Conservation (phyloP, 2,797 vertebrate genomes). For the Tadarida brasiliensis region DNA sequence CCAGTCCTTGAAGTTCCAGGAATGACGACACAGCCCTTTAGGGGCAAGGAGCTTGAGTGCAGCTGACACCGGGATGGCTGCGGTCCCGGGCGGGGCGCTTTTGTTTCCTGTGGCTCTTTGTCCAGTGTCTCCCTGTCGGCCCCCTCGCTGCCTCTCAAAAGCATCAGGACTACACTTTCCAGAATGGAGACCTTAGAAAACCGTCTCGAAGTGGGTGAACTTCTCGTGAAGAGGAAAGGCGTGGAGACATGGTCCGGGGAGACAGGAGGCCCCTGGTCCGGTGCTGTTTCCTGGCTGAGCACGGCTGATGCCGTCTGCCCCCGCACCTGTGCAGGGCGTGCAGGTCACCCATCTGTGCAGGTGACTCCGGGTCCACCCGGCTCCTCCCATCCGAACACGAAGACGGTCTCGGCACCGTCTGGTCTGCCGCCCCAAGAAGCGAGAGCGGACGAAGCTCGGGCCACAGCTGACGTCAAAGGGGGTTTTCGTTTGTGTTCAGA, state of each 20-base stretch:
- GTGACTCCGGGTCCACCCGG: neutral
- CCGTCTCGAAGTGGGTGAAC: conserved; percentile 78
- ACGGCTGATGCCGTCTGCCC: rapidly evolving
- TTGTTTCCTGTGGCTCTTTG: neutral
- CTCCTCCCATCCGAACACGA: neutral
- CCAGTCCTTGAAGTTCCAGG: conserved; percentile 37
- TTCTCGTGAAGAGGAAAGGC: neutral
- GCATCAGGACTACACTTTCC: conserved; percentile 82
- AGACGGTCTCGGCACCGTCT: conserved; percentile 69
- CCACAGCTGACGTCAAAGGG: conserved; percentile 78
- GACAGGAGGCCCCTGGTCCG: conserved; percentile 33
- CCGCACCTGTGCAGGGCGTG: conserved; percentile 66
- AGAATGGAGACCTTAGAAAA: conserved; percentile 85
- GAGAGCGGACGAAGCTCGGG: conserved; percentile 69
- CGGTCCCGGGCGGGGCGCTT: rapidly evolving
- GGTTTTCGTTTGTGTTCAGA: conserved; percentile 62
- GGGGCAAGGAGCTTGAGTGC: neutral
- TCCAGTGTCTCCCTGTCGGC: conserved; percentile 83
- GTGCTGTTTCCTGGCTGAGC: neutral
- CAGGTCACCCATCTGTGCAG: conserved; percentile 72
- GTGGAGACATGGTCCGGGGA: neutral
- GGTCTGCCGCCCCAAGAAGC: conserved; percentile 73
- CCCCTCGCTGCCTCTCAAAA: conserved; percentile 79
- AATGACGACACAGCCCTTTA: neutral
- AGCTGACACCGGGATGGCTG: neutral